These are phyloP conservation scores for Eremophila alpestris DNA, from an alignment of 2,797 vertebrate genomes.

Conservation along the genomic window DNA sequence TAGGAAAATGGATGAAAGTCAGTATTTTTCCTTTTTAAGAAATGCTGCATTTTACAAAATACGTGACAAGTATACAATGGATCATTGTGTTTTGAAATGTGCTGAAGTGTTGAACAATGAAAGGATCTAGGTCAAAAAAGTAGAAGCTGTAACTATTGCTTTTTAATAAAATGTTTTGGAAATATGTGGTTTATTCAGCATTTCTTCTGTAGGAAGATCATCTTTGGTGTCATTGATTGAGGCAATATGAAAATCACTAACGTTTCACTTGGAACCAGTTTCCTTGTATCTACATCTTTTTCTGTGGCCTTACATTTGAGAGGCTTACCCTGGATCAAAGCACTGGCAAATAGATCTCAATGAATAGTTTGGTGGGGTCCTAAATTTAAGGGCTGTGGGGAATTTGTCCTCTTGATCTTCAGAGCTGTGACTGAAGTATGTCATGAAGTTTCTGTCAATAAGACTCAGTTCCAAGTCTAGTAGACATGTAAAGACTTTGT, in stretches of 20 bases:
- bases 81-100: conserved; percentile 19
- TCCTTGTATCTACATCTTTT: not conserved
- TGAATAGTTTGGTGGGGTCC: not conserved
- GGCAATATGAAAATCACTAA: not conserved
- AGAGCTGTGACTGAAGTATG: not conserved
- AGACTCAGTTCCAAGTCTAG: not conserved
- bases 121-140: conserved; percentile 15
- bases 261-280: not conserved
- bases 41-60: not conserved
- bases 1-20: not conserved
- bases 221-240: not conserved
- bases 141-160: not conserved
- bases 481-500: not conserved
- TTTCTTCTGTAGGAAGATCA: not conserved
- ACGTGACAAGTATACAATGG: not conserved
- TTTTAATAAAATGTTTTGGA: not conserved
- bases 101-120: not conserved
- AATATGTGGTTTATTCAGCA: not conserved
- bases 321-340: not conserved
- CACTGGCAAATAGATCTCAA: not conserved
- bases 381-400: not conserved
- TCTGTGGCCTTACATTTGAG: not conserved
- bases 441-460: not conserved
- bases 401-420: not conserved
- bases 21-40: not conserved